Conservation (phyloP, 2,113 vertebrate species). For the Litocranius walleri region DNA sequence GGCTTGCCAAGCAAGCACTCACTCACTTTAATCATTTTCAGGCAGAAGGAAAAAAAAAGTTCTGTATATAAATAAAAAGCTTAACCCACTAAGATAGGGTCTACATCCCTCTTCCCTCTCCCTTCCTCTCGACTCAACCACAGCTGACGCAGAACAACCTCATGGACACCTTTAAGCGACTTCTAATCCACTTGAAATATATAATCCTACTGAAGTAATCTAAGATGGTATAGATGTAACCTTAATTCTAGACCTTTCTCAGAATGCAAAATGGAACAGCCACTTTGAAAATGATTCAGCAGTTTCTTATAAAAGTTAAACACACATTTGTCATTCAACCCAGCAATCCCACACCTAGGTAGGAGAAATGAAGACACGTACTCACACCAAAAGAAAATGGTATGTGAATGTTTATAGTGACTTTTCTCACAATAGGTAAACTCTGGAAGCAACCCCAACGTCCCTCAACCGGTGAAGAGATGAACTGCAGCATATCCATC, state of each 20-base stretch:
- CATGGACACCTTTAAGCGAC: not conserved
- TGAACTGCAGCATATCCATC: not conserved
- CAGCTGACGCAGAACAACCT: not conserved
- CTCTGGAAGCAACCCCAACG: not conserved
- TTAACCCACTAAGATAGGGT: not conserved
- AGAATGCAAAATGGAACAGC: constrained; percentile 14
- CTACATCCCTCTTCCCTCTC: not conserved
- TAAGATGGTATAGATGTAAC: not conserved
- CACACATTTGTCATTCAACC: not conserved
- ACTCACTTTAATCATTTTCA: constrained; percentile 48
- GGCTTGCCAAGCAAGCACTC: constrained; percentile 15
- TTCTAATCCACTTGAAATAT: not conserved
- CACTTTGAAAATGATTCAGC: not conserved
- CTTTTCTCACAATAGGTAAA: not conserved
- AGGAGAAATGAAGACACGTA: not conserved
- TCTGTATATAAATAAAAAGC: constrained; percentile 39
- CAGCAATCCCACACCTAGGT: not conserved
- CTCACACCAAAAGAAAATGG: not conserved
- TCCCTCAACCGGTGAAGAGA: not conserved
- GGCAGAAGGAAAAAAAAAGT: not conserved
- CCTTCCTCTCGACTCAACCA: not conserved
- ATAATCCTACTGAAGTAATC: not conserved
- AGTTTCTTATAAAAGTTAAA: constrained; percentile 35
- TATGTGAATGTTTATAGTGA: not conserved
- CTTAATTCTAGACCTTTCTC: constrained; percentile 1